A percentile compares a stretch with the other conserved stretches of the same genome.
Conservation (phyloP, 2,113 vertebrate genomes). For the Sphyrna mokarran region DNA sequence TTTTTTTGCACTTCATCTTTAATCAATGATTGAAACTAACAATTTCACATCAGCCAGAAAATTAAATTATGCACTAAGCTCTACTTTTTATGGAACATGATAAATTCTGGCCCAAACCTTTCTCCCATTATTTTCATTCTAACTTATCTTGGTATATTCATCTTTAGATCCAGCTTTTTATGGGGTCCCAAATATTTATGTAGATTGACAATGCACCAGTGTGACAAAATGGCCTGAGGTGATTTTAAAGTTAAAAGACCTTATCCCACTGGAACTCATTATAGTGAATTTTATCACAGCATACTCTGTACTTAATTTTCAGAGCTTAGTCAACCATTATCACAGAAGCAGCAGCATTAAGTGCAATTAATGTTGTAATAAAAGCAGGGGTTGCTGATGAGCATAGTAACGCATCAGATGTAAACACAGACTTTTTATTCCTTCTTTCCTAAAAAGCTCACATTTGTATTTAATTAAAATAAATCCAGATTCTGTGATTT, state of each 20-base stretch:
- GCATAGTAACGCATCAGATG: conserved; percentile 64
- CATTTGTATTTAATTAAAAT: not conserved
- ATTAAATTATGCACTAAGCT: conserved; percentile 4
- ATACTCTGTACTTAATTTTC: conserved; percentile 80
- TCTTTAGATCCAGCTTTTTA: conserved; percentile 46
- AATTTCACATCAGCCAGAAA: not conserved
- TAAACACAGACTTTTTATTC: conserved; percentile 60
- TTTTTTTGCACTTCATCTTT: not conserved
- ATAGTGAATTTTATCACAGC: conserved; percentile 83
- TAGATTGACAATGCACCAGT: conserved; percentile 43
- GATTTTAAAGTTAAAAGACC: conserved; percentile 82
- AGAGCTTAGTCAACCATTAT: conserved; percentile 69
- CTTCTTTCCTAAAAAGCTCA: conserved; percentile 38
- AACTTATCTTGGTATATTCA: not conserved
- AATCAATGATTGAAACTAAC: not conserved
- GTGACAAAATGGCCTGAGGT: conserved; percentile 70
- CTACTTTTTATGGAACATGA: not conserved
- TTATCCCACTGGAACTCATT: conserved; percentile 90
- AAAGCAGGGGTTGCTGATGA: conserved; percentile 72
- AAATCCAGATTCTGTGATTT: not conserved
- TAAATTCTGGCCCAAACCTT: not conserved
- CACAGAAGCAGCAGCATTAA: conserved; percentile 74
- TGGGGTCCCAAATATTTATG: conserved; percentile 67
- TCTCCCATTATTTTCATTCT: not conserved
- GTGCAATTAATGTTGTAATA: conserved; percentile 82